These are phyloP conservation scores for Typhlomys cinereus DNA, from an alignment of 2,113 vertebrate species.

Conservation along the genomic window DNA sequence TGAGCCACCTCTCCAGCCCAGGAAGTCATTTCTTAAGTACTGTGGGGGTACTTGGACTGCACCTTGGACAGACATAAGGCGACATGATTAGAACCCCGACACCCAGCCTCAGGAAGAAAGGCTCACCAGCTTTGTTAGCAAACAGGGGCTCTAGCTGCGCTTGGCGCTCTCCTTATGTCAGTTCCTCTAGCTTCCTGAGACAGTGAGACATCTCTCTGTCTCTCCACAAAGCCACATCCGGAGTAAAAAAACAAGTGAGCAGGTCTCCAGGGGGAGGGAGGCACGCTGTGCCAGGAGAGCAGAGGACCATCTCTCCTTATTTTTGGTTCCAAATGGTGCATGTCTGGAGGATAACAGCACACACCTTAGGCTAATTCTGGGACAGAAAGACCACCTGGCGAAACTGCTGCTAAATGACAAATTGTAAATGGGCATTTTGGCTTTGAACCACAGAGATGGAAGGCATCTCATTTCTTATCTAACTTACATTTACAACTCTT, in stretches of 20 bases:
- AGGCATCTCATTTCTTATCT: constrained; percentile 56
- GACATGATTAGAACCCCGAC: background rate
- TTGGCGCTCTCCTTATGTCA: background rate
- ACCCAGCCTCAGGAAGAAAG: background rate
- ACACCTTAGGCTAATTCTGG: background rate
- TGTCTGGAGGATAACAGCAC: background rate
- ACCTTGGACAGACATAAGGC: background rate
- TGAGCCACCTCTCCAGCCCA: too few relatives aligned
- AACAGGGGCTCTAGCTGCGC: background rate
- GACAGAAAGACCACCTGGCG: background rate
- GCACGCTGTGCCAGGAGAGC: background rate
- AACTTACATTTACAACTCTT: constrained; percentile 64
- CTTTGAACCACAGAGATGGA: constrained; percentile 58
- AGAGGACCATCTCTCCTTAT: background rate
- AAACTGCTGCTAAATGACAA: background rate
- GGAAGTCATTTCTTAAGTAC: too few relatives aligned
- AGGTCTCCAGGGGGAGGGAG: background rate
- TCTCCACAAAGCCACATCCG: background rate
- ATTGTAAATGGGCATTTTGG: constrained; percentile 62
- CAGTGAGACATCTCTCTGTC: background rate
- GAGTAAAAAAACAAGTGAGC: background rate
- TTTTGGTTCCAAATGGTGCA: background rate
- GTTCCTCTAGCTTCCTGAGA: background rate
- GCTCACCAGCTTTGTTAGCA: background rate
- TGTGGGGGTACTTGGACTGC: background rate